Percentiles rank a stretch among this genome's conserved stretches.
These are phyloP conservation scores for Camptogramma bilineatum DNA, from an alignment of 2,888 invertebrate genomes.

Conservation along the genomic window DNA sequence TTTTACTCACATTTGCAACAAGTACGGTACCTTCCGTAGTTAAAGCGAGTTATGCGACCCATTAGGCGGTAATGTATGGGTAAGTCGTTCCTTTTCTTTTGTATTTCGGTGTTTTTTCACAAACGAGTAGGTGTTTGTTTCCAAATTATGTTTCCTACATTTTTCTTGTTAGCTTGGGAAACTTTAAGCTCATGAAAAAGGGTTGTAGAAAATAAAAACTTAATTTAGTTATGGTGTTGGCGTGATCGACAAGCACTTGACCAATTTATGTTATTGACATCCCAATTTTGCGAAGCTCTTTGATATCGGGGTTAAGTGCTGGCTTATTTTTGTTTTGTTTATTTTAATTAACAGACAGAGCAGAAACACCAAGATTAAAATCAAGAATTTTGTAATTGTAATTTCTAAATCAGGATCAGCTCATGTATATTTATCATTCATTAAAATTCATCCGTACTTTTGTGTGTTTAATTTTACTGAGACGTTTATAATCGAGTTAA, in stretches of 20 bases:
- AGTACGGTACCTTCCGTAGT: constrained; percentile 42
- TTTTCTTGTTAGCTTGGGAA: not conserved
- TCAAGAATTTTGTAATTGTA: not conserved
- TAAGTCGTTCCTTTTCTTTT: constrained; percentile 21
- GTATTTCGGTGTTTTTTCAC: constrained; percentile 23
- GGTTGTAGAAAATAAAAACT: not conserved
- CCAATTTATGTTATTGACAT: constrained; percentile 33
- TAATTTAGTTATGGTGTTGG: constrained; percentile 2
- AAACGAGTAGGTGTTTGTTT: constrained; percentile 4
- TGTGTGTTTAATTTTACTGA: too few relatives aligned
- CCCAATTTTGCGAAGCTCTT: constrained; percentile 40
- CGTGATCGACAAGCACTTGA: constrained; percentile 26
- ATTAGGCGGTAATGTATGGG: constrained; percentile 33
- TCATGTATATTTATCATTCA: not conserved
- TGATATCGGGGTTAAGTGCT: constrained; percentile 33
- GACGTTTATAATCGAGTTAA: too few relatives aligned
- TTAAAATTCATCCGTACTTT: too few relatives aligned
- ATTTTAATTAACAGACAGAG: not conserved
- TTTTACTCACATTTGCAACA: constrained; percentile 43
- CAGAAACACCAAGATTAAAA: not conserved
- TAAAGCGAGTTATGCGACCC: constrained; percentile 35
- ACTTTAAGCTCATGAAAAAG: not conserved
- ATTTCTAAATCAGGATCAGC: not conserved
- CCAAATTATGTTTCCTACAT: not conserved
- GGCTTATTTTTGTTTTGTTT: constrained; percentile 12